Evolutionary conservation across 2,797 vertebrate genomes (phyloP), one percentile per base, ranked within the genome.

Genomic region (Buceros bicornis): DNA sequence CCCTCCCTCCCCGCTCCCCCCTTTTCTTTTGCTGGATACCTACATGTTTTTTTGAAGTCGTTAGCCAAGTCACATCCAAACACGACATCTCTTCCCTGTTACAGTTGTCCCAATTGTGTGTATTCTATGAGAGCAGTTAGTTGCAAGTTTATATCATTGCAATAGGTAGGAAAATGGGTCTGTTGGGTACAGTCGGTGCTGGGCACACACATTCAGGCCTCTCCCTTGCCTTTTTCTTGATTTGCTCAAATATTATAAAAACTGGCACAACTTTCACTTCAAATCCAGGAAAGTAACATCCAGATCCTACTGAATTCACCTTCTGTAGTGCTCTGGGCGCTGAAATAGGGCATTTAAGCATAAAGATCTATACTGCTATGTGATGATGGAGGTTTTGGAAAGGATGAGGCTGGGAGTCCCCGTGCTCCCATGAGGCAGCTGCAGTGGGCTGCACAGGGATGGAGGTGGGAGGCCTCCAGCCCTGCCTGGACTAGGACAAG

Each of bases 21-120:
- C 64, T 84, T 90, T 83, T 29, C 70, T 90, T 50, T 76, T 69
- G 50, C 45, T 0, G 7, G 84, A 64, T 91, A 87, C 54, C 69
- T 92, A 77, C 92, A 89, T 45, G 25, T 81, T 82, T 77, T 92
- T 74, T 70, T 42, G 43, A 77, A 87, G 47, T 64, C 80, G 83
- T 80, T 42, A 66, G 60, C 71, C 82, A 87, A 83, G 29, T 72
- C 85, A 53, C 37, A 83, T 82, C 66, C 87, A 90, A 92, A 84
- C 16, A 76, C 81, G 90, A 57, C 1, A 3, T 53, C 51, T 76
- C 16, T 83, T 43, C 5, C 3, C 51, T 84, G 31, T 43, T 51
- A 66, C 65, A 74, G 13, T 13, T 87, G 62, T 62, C 51, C 53
- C 61, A 35, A 5, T 74, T 25, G 5, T 28, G 6, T 19, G 28